Conservation (phyloP, 2,888 invertebrate genomes). For the Andrena hattorfiana region DNA sequence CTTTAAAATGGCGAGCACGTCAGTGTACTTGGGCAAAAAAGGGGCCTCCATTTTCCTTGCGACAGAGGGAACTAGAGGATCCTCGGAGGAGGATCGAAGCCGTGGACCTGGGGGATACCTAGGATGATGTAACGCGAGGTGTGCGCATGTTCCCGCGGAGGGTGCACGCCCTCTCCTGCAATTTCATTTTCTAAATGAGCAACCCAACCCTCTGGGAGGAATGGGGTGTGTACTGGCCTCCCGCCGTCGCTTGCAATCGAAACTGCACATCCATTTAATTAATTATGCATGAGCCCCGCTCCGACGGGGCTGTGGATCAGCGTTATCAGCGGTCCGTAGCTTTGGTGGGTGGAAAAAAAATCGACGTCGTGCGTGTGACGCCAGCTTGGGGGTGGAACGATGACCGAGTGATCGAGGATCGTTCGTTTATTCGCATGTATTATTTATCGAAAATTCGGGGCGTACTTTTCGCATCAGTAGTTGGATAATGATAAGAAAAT, state of each 20-base stretch:
- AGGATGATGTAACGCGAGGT: slow-evolving; percentile 63
- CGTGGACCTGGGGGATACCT: slow-evolving; percentile 59
- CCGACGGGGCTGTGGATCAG: slow-evolving; percentile 55
- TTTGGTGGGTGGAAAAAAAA: slow-evolving; percentile 31
- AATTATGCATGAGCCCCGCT: slow-evolving; percentile 79
- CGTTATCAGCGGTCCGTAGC: slow-evolving; percentile 58
- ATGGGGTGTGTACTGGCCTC: slow-evolving; percentile 62
- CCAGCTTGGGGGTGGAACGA: too few species aligned
- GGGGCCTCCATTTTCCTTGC: slow-evolving; percentile 64
- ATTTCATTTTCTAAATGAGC: slow-evolving; percentile 79
- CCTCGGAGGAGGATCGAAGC: slow-evolving; percentile 68
- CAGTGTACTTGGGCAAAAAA: slow-evolving; percentile 49
- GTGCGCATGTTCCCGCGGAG: slow-evolving; percentile 77
- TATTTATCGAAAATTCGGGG: too few species aligned
- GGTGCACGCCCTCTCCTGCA: slow-evolving; percentile 77
- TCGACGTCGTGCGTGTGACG: not conserved
- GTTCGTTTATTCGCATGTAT: too few species aligned
- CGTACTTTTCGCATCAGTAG: too few species aligned
- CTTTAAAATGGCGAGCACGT: slow-evolving; percentile 61
- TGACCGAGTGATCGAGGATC: too few species aligned
- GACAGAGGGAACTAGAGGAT: slow-evolving; percentile 39
- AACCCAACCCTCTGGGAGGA: slow-evolving; percentile 69
- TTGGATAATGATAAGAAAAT: too few species aligned
- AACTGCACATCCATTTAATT: slow-evolving; percentile 80
- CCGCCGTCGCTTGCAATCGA: slow-evolving; percentile 73